A percentile compares a stretch with the other conserved stretches of the same genome.
Conservation (phyloP, 2,113 vertebrate genomes). For the Hystrix cristata region DNA sequence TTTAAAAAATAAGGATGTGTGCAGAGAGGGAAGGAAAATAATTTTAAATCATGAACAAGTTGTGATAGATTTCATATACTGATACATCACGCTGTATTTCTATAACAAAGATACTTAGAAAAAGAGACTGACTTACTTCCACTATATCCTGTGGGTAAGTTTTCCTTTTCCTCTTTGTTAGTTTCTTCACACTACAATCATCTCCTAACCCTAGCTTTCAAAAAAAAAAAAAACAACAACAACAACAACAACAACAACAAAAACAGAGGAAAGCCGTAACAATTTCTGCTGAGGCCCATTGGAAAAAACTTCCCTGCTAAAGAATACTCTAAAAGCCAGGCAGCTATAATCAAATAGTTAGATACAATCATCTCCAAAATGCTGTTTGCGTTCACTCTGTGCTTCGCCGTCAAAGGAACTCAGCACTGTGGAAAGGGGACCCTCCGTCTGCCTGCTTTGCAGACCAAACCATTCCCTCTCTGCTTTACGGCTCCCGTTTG, state of each 20-base stretch:
- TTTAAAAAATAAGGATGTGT: not conserved
- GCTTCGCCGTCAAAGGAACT: not conserved
- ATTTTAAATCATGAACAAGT: not conserved
- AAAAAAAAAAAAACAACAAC: no score
- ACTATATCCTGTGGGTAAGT: not conserved
- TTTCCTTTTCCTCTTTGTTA: not conserved
- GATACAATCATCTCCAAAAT: not conserved
- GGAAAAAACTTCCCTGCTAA: no score
- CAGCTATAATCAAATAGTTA: no score
- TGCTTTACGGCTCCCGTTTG: not conserved
- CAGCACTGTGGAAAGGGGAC: not conserved
- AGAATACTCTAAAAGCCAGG: no score
- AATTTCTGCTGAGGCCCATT: no score
- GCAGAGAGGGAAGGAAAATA: not conserved
- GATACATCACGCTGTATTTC: not conserved
- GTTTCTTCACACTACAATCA: not conserved
- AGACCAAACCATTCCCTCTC: not conserved
- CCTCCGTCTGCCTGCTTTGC: constrained; percentile 21
- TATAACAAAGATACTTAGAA: not conserved
- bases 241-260: no score
- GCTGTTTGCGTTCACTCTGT: not conserved
- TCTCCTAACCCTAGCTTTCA: not conserved
- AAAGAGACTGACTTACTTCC: constrained; percentile 75
- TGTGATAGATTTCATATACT: not conserved
- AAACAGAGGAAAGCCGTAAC: no score